Evolutionary conservation across 2,888 invertebrate genomes (phyloP), one percentile per base, ranked within the genome.

Genomic region (Hydraecia micacea): DNA sequence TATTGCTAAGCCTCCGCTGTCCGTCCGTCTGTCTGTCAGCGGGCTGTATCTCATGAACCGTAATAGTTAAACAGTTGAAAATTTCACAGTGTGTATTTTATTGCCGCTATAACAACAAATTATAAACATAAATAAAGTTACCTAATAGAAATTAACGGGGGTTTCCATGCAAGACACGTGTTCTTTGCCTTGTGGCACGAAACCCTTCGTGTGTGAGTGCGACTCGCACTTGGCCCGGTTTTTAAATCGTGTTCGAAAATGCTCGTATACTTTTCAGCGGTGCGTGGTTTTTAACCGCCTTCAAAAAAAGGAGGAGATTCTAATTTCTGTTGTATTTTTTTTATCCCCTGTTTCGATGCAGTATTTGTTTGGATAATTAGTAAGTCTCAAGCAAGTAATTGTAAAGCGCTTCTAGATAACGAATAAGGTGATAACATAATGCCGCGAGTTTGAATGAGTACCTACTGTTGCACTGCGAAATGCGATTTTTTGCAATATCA

Each of bases 321-420:
- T 21, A 52, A 52, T 21, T 52, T 21, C 52, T 2, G 21, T 7
- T 49, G 46, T 49, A 21, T 52, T 25, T 58, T 13, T 55, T n/a
- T 58, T n/a, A n/a, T 13, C 9, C 11, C 58, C 55, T 55, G n/a
- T 58, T 58, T n/a, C 58, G 25, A 55, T 55, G 25, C 55, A 9
- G 7, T 55, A 55, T 55, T 25, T 55, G 9, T 55, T 55, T 55
- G 25, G n/a, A 5, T 58, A 58, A 58, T n/a, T 58, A 58, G 11
- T 58, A 58, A 58, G 60, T 28, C 28, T 42, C 25, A 28, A 75
- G 7, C 36, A 49, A 60, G 21, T 11, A 62, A 21, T 75, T 39
- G 75, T 63, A 76, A 63, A 76, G 32, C 21, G 21, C 11, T 65
- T 25, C 11, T n/a, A 66, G 32, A 46, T 66, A 77, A 49, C 5